These are phyloP conservation scores for Pectinophora gossypiella DNA, from an alignment of 1,140 invertebrate genomes.

Conservation along the genomic window DNA sequence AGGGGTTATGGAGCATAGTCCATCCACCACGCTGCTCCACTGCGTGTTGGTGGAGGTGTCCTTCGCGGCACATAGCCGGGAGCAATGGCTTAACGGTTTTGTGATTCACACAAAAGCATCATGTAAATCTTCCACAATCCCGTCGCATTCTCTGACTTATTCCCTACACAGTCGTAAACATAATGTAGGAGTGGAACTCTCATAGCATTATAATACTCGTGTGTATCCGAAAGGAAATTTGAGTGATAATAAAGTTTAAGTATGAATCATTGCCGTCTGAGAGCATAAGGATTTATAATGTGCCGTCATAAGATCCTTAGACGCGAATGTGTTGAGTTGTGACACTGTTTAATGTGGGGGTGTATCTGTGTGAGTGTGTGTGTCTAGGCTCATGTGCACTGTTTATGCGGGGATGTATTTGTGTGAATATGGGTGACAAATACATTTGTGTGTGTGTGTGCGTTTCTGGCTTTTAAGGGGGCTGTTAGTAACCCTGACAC, in stretches of 20 bases:
- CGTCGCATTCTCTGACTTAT: too few relatives aligned
- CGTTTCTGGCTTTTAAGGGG: too few relatives aligned
- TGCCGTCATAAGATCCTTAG: neutral
- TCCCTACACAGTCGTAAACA: slow-evolving; percentile 16
- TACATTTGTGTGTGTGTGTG: too few relatives aligned
- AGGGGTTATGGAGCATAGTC: too few relatives aligned
- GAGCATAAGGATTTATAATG: slow-evolving; percentile 19
- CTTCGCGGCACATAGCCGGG: neutral
- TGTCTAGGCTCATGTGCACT: too few relatives aligned
- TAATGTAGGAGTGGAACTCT: slow-evolving; percentile 47
- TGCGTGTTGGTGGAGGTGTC: neutral
- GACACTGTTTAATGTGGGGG: too few relatives aligned
- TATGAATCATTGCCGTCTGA: slow-evolving; percentile 23
- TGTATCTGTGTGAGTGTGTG: too few relatives aligned
- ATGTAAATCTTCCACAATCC: neutral
- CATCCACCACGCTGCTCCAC: neutral
- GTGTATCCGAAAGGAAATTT: slow-evolving; percentile 43
- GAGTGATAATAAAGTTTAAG: slow-evolving; percentile 54
- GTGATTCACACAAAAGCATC: neutral
- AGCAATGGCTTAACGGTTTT: neutral
- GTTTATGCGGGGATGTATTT: too few relatives aligned
- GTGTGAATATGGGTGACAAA: too few relatives aligned
- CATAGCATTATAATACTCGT: slow-evolving; percentile 40
- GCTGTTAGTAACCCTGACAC: too few relatives aligned
- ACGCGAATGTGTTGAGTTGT: too few relatives aligned